Conservation (phyloP, 2,888 invertebrate species). For the Arrhopalites spinosus region DNA sequence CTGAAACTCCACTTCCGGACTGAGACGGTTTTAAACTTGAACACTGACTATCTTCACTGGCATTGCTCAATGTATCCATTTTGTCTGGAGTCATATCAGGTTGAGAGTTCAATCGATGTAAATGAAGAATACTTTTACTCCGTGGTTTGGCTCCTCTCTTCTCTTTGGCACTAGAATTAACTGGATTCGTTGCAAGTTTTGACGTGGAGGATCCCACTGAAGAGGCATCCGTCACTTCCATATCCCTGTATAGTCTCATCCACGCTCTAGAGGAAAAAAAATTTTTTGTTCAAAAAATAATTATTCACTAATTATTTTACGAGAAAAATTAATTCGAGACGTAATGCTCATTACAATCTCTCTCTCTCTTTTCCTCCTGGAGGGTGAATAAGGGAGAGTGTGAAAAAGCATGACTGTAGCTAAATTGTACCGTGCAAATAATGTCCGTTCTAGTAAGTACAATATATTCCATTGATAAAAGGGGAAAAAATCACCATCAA, state of each 20-base stretch:
- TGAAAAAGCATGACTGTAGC: background rate
- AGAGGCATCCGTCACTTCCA: constrained; percentile 48
- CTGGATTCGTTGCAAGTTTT: background rate
- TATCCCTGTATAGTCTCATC: constrained; percentile 53
- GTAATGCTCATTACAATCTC: too few relatives aligned
- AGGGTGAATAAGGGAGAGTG: too few relatives aligned
- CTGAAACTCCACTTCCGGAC: constrained; percentile 10
- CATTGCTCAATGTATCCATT: constrained; percentile 30
- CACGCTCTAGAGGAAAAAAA: constrained; percentile 46
- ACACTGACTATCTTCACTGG: constrained; percentile 34
- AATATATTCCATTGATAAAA: background rate
- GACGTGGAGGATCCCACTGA: background rate
- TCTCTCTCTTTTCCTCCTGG: too few relatives aligned
- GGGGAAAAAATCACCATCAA: background rate
- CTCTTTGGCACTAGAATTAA: constrained; percentile 9
- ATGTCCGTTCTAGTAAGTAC: background rate
- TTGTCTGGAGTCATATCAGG: background rate
- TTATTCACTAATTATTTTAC: background rate
- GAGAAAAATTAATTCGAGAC: background rate
- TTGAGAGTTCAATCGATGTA: constrained; percentile 36
- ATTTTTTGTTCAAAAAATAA: background rate
- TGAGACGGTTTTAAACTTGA: constrained; percentile 7
- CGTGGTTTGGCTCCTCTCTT: constrained; percentile 31
- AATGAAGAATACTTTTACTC: constrained; percentile 51
- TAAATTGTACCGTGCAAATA: background rate